These are phyloP conservation scores for Gallinago paraguaiae DNA, from an alignment of 2,113 vertebrate species.

Conservation along the genomic window DNA sequence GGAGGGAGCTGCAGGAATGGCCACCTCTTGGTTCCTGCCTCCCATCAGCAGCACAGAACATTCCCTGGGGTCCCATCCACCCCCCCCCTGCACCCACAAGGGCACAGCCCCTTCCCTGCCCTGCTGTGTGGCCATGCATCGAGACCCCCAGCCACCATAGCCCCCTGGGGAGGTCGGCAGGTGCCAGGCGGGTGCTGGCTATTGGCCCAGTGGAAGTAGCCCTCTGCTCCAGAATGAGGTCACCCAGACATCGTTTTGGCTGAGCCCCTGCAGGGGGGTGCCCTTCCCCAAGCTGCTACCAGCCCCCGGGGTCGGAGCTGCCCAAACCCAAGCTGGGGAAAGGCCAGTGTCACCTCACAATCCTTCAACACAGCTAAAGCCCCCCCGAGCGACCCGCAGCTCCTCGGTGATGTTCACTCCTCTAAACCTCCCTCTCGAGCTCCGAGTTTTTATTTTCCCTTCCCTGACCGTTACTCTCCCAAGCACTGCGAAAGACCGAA, in stretches of 20 bases:
- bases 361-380: not conserved
- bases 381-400: fast-evolving
- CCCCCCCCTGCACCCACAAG: not conserved
- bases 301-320: not conserved
- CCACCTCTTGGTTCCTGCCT: not conserved
- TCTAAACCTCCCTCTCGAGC: not conserved
- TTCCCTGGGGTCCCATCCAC: not conserved
- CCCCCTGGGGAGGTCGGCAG: not conserved
- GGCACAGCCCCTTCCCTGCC: not conserved
- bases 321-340: not conserved
- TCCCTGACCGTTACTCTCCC: not conserved
- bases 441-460: not conserved
- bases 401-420: not conserved
- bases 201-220: no score
- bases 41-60: not conserved
- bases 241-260: fast-evolving
- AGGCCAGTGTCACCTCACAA: not conserved
- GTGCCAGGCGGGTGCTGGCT: not conserved
- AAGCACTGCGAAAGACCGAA: not conserved
- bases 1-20: not conserved
- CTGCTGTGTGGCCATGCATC: fast-evolving
- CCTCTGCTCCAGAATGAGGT: not conserved
- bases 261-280: fast-evolving
- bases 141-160: not conserved
- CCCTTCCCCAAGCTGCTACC: not conserved